phyloP scores from a whole-genome alignment of 2,797 vertebrate genomes.

The Macrochelys suwanniensis region DNA sequence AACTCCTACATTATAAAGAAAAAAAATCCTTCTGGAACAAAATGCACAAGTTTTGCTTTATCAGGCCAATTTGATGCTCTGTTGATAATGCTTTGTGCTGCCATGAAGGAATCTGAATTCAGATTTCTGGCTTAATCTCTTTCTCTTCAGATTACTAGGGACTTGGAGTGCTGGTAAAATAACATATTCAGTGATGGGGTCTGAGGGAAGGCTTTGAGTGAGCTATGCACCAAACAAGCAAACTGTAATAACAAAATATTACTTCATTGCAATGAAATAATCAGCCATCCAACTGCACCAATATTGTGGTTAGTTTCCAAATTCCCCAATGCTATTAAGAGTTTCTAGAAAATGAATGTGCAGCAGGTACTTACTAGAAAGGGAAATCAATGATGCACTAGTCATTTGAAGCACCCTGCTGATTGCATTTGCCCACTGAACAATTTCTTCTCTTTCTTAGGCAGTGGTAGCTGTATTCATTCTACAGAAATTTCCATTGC shows the following conservation, averaged over 20 bases:
- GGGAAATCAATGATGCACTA: neutral
- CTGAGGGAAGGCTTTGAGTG: neutral
- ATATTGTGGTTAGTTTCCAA: neutral
- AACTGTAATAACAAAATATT: neutral
- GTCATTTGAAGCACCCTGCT: constrained; percentile 1
- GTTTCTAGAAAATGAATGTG: neutral
- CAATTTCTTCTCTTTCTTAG: neutral
- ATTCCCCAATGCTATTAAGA: neutral
- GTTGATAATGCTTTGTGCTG: constrained; percentile 1
- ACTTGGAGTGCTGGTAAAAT: neutral
- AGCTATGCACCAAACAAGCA: neutral
- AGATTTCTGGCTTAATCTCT: constrained; percentile 38
- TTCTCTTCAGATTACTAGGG: constrained; percentile 15
- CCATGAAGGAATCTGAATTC: constrained; percentile 33
- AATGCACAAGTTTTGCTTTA: neutral
- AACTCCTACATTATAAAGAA: neutral
- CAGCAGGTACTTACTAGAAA: neutral
- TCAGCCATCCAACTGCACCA: neutral
- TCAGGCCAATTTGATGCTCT: neutral
- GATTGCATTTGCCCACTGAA: neutral
- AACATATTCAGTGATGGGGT: neutral
- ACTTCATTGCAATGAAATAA: neutral
- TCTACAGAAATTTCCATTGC: neutral
- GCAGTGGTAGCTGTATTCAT: neutral
- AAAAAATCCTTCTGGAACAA: constrained; percentile 16